Base-by-base conservation (phyloP, 2,113 vertebrate species). In the Paramisgurnus dabryanus region DNA sequence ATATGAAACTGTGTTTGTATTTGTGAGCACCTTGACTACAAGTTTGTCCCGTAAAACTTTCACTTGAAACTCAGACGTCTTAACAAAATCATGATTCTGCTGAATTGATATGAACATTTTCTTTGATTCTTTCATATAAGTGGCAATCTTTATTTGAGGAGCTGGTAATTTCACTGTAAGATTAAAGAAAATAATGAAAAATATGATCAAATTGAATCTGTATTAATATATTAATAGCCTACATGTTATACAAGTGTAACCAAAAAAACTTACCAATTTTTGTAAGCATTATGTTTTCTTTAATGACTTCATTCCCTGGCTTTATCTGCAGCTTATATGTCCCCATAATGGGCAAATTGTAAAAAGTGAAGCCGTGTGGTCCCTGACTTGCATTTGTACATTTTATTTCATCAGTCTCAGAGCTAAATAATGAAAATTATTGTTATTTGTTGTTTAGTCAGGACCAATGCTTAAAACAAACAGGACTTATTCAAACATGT, bases 141-240 rank as follows among this genome's bases (percentile, higher is more conserved):
- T 43, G 6, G 49, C 65, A 58, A 5, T 40, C 22, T 34, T 9
- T 27, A 84, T 78, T 63, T 43, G 4, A 58, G 92, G 93, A 60
- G 74, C 63, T 55, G 41, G 81, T 0, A 92, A 91, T 78, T 89
- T 91, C 1, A 93, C 93, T 93, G 68, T 10, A 78, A 47, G 10
- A 10, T 3, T 10, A 79, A 58, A 18, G 27, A 15, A 45, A 7
- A 45, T 45, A 45, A 45, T 45, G 5, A 1, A 8, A 45, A 5
- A 45, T 12, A 53, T 53, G 11, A 10, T 2, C 45, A 47, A 8
- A 47, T 10, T 47, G 6, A 7, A 47, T 47, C 10, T 47, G 10
- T 8, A 47, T 47, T 8, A 47, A 47, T 7, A 47, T 9, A 47
- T 8, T 8, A 47, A 47, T 47, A 47, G 9, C 45, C 45, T 7